Evolutionary conservation across 2,113 vertebrate genomes (phyloP).

Genomic region (Felis chaus): DNA sequence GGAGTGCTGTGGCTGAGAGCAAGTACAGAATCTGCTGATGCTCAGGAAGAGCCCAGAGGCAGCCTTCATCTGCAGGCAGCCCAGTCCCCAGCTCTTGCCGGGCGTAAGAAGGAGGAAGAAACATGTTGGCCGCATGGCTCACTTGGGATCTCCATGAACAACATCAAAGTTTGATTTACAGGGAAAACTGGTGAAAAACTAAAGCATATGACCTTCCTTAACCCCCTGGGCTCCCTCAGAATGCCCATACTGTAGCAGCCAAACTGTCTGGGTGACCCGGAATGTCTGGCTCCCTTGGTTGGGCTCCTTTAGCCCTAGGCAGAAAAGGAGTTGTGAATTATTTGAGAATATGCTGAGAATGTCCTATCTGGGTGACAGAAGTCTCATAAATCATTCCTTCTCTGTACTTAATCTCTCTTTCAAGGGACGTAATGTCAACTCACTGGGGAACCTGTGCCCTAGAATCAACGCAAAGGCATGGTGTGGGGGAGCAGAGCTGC

Average conservation of each 20-base stretch:
- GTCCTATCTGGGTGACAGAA: conserved; percentile 73
- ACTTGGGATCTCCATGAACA: not conserved
- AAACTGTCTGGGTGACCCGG: not conserved
- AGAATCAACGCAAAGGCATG: not conserved
- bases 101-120: not conserved
- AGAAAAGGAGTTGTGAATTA: conserved; percentile 73
- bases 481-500: not conserved
- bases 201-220: conserved; percentile 24
- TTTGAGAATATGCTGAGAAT: conserved; percentile 77
- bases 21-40: fast-evolving
- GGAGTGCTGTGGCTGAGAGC: too few relatives aligned
- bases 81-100: fast-evolving
- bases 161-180: conserved; percentile 56
- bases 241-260: fast-evolving
- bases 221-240: not conserved
- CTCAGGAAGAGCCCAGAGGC: fast-evolving
- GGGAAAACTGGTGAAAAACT: conserved; percentile 41
- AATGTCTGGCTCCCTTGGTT: not conserved
- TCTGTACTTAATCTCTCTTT: conserved; percentile 76
- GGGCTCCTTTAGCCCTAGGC: conserved; percentile 55
- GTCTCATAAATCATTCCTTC: conserved; percentile 81
- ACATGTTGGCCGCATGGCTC: not conserved
- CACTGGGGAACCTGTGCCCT: not conserved
- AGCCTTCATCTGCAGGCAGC: fast-evolving
- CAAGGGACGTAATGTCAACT: conserved; percentile 59